A percentile compares a stretch with the other conserved stretches of the same genome.
Evolutionary conservation across 1,140 invertebrate genomes (phyloP).

Genomic region (Galleria mellonella): DNA sequence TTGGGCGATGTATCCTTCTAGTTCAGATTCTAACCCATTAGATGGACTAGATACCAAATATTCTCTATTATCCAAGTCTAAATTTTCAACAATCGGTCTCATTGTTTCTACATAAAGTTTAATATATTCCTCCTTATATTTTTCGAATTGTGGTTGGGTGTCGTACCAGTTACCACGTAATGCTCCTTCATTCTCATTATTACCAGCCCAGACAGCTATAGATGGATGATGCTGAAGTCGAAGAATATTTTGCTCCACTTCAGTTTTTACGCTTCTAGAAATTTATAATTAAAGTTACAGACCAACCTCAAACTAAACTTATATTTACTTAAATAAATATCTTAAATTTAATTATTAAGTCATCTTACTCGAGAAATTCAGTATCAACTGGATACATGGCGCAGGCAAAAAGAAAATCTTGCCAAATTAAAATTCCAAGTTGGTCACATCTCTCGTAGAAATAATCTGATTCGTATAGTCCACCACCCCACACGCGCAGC

Average conservation of each 20-base stretch:
- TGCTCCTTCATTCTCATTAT: constrained; percentile 98
- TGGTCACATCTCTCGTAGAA: constrained; percentile 93
- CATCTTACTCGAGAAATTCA: constrained; percentile 82
- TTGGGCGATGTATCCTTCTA: constrained; percentile 83
- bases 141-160: constrained; percentile 74
- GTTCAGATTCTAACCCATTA: constrained; percentile 87
- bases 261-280: constrained; percentile 79
- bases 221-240: constrained; percentile 92
- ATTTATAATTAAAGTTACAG: background rate
- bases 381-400: constrained; percentile 91
- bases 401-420: constrained; percentile 99
- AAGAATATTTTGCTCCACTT: constrained; percentile 89
- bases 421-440: constrained; percentile 90
- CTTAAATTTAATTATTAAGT: no score
- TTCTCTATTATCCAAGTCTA: constrained; percentile 76
- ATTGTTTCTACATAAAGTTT: constrained; percentile 90
- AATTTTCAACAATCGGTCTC: constrained; percentile 76
- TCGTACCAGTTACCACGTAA: constrained; percentile 90
- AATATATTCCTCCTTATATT: constrained; percentile 88
- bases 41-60: constrained; percentile 94
- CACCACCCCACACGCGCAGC: constrained; percentile 98
- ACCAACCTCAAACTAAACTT: no score
- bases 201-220: constrained; percentile 93
- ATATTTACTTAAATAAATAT: no score
- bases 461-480: constrained; percentile 93